Base-by-base conservation (phyloP, 2,797 vertebrate genomes). In the Acrossocheilus wenchowensis region DNA sequence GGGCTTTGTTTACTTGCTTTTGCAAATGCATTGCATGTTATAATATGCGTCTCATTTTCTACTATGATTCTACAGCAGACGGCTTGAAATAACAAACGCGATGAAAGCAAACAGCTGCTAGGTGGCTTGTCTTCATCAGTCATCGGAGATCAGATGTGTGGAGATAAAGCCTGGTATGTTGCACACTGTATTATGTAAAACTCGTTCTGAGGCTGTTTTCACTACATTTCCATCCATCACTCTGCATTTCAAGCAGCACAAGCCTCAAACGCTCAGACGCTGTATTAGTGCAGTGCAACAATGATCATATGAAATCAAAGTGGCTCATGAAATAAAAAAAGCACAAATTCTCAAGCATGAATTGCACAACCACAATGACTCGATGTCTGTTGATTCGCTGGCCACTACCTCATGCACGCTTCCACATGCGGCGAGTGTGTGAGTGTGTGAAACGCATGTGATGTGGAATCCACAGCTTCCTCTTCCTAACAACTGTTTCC, bases 391-490 rank as follows among this genome's bases (percentile, higher is more conserved):
- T 1, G 17, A 26, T 41, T 17, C 34, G 8, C 5, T 23, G 4
- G 6, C n/a, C 57, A 48, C 39, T 80, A 21, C 78, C 57, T 3
- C 66, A 48, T 52, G 19, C 34, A 26, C 48, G 39, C 12, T 41
- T 68, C 11, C 54, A 80, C 54, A 80, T 80, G 57, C 5, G 10
- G n/a, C 2, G n/a, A 6, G n/a, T 45, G 1, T 34, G 60, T 68
- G n/a, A 34, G 75, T 19, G 11, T 60, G 17, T 41, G 10, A 26
- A 66, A 26, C 9, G 0, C 54, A 62, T 66, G 78, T 66, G 78
- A 80, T 79, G 39, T 64, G 78, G 57, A 80, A 45, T 48, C 11
- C 41, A 66, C 78, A 30, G 60, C 62, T 81, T 80, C 78, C 78
- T 66, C 60, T 66, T 48, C 8, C 6, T 34, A 66, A 23, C 78